Conservation (phyloP, 2,888 invertebrate genomes). For the Quadriops clusia region DNA sequence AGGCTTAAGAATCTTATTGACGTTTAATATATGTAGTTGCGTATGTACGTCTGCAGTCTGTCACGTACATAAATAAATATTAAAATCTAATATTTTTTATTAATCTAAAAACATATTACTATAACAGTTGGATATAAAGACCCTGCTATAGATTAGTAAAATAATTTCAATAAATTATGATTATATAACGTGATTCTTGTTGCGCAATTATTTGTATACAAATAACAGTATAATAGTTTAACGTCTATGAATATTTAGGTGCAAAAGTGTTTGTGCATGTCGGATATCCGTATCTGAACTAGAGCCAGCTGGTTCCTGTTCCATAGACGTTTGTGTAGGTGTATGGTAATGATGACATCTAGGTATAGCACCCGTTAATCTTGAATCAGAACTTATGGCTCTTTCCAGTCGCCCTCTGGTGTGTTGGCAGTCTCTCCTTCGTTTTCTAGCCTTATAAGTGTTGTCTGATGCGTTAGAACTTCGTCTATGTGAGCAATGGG, state of each 20-base stretch:
- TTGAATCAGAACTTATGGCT: slow-evolving; percentile 33
- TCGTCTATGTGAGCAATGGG: slow-evolving; percentile 25
- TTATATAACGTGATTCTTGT: too few species aligned
- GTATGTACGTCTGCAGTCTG: too few species aligned
- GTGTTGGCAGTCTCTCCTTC: slow-evolving; percentile 26
- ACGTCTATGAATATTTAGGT: slow-evolving; percentile 14
- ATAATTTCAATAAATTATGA: too few species aligned
- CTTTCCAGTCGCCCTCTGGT: slow-evolving; percentile 27
- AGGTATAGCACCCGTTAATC: slow-evolving; percentile 28
- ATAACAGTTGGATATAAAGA: too few species aligned
- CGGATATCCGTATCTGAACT: slow-evolving; percentile 31
- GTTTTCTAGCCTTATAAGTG: slow-evolving; percentile 26
- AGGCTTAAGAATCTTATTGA: too few species aligned
- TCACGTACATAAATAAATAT: too few species aligned
- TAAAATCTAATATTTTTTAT: too few species aligned
- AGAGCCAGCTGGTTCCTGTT: slow-evolving; percentile 24
- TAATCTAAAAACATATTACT: too few species aligned
- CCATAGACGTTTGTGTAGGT: slow-evolving; percentile 26
- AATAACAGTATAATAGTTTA: slow-evolving; percentile 8
- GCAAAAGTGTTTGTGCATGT: slow-evolving; percentile 14
- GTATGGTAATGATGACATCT: slow-evolving; percentile 19
- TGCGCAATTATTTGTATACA: too few species aligned
- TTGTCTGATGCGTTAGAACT: slow-evolving; percentile 38
- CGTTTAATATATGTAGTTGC: too few species aligned
- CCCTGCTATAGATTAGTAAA: too few species aligned